These are phyloP conservation scores for Odontocerum albicorne DNA, from an alignment of 2,888 invertebrate species.

Conservation along the genomic window DNA sequence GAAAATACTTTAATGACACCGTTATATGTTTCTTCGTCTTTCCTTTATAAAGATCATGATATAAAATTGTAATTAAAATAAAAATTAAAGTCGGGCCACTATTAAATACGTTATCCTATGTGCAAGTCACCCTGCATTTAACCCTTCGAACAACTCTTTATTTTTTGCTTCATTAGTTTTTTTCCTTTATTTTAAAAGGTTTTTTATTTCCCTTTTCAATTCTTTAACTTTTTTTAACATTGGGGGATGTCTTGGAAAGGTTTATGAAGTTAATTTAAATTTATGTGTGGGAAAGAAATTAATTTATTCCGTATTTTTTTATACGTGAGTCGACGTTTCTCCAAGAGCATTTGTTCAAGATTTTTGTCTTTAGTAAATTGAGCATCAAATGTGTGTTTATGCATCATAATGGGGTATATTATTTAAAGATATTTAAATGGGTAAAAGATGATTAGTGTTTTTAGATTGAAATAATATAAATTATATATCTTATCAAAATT, in stretches of 20 bases:
- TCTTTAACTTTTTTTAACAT: constrained; percentile 22
- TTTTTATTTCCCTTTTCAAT: too few relatives aligned
- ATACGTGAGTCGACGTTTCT: constrained; percentile 15
- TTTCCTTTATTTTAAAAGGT: constrained; percentile 21
- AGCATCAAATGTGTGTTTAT: background rate
- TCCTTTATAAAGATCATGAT: too few relatives aligned
- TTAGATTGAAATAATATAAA: too few relatives aligned
- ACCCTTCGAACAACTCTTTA: constrained; percentile 29
- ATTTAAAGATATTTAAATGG: too few relatives aligned
- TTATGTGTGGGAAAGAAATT: constrained; percentile 37
- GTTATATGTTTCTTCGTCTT: too few relatives aligned
- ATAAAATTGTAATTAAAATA: too few relatives aligned
- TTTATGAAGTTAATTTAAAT: constrained; percentile 37
- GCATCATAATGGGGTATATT: too few relatives aligned
- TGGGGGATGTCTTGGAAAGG: constrained; percentile 34
- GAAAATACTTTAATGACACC: too few relatives aligned
- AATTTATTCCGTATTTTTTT: constrained; percentile 29
- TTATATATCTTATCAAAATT: too few relatives aligned
- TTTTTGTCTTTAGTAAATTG: constrained; percentile 2
- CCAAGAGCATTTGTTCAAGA: constrained; percentile 6
- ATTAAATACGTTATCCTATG: too few relatives aligned
- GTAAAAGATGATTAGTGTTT: too few relatives aligned
- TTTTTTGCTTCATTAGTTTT: constrained; percentile 14
- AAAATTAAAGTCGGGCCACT: too few relatives aligned
- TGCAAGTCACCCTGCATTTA: constrained; percentile 31